Evolutionary conservation across 2,888 invertebrate species (phyloP).

Genomic region (Eupithecia vulgata): DNA sequence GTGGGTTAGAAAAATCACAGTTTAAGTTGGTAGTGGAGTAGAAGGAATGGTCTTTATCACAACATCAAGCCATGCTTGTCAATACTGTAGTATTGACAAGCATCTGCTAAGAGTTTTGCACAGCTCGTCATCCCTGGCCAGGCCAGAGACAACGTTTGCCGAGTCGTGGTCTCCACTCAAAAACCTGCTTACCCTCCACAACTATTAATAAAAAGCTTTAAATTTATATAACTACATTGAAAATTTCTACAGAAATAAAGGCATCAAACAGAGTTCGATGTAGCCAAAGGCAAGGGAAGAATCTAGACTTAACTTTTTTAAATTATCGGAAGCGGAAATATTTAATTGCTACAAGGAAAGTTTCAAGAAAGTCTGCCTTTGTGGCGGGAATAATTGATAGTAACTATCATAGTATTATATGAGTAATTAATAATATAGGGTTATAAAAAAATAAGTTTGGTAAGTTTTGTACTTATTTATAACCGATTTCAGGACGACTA

Average conservation of each 20-base stretch:
- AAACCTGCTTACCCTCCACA: not conserved
- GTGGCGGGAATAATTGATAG: constrained; percentile 37
- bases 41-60: too few species aligned
- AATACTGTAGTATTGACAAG: not conserved
- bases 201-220: not conserved
- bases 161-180: not conserved
- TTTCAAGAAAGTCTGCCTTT: constrained; percentile 44
- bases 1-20: too few species aligned
- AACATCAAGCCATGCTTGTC: not conserved
- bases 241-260: not conserved
- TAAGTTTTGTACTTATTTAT: too few species aligned
- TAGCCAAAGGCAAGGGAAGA: constrained; percentile 13
- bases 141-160: not conserved
- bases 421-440: too few species aligned
- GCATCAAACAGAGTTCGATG: constrained; percentile 17
- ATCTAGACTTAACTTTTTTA: constrained; percentile 48
- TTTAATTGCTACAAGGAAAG: constrained; percentile 67
- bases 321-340: constrained; percentile 67
- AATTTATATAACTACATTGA: not conserved
- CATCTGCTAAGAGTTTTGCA: not conserved
- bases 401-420: constrained; percentile 17
- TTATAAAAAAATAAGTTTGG: too few species aligned
- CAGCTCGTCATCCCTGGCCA: not conserved
- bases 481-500: too few species aligned
- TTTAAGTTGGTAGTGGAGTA: too few species aligned